Conservation (phyloP, 2,888 invertebrate genomes). For the Molorchus minor region DNA sequence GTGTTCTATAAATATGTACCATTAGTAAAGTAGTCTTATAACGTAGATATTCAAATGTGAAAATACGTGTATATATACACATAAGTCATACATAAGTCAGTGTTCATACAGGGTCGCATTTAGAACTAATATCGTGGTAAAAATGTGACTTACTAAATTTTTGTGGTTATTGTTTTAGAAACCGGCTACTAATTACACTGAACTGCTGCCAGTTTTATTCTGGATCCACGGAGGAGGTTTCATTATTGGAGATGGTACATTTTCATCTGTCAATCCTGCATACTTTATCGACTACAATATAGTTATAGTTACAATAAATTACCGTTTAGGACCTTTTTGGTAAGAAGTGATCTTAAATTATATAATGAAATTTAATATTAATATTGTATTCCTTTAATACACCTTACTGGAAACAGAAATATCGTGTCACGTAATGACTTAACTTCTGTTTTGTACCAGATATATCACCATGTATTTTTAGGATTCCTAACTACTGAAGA, state of each 20-base stretch:
- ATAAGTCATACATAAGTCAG: no score
- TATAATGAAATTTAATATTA: neutral
- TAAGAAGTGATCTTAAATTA: no score
- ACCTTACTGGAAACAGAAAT: no score
- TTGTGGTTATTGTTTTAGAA: constrained; percentile 26
- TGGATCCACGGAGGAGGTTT: constrained; percentile 49
- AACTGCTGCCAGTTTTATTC: constrained; percentile 44
- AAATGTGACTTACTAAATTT: no score
- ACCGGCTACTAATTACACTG: neutral
- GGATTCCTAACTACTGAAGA: constrained; percentile 22
- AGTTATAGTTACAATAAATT: constrained; percentile 40
- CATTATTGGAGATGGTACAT: constrained; percentile 25
- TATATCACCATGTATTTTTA: no score
- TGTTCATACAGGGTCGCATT: neutral
- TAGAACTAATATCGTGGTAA: neutral
- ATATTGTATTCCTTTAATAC: no score
- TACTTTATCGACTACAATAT: constrained; percentile 39
- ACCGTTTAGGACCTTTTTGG: constrained; percentile 41
- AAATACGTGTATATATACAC: no score
- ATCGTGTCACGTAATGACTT: constrained; percentile 61
- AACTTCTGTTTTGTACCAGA: no score
- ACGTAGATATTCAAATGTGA: no score
- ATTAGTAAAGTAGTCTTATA: no score
- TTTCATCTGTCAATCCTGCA: constrained; percentile 35
- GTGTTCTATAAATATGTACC: no score